These are phyloP conservation scores for Tribolium madens DNA, from an alignment of 1,140 invertebrate genomes.

Conservation along the genomic window DNA sequence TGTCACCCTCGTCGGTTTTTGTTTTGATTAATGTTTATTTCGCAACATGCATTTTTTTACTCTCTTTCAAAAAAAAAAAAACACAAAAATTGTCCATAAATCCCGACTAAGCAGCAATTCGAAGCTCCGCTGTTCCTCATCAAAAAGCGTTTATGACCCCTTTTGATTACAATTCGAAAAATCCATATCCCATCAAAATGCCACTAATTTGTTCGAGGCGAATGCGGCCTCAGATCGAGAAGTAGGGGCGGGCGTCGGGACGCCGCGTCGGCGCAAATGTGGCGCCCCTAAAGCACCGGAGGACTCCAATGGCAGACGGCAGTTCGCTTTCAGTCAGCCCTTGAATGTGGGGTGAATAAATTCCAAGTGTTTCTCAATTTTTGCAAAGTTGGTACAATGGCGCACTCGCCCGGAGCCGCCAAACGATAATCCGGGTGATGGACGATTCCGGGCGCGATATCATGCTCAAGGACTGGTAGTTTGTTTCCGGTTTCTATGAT, in stretches of 20 bases:
- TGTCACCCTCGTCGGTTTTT: conserved; percentile 53
- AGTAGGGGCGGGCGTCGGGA: conserved; percentile 59
- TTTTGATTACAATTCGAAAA: conserved; percentile 64
- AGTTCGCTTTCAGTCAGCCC: conserved; percentile 55
- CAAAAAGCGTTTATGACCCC: conserved; percentile 49
- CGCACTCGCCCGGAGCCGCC: neutral
- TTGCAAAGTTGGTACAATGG: neutral
- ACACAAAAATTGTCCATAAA: neutral
- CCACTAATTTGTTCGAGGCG: conserved; percentile 65
- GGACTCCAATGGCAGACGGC: conserved; percentile 61
- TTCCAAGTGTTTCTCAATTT: neutral
- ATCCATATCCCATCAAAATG: conserved; percentile 65
- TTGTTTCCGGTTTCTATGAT: conserved; percentile 8
- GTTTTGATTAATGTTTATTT: conserved; percentile 50
- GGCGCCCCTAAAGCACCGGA: conserved; percentile 46
- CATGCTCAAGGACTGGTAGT: conserved; percentile 29
- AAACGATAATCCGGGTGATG: neutral
- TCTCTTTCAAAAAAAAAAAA: neutral
- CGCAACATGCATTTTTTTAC: neutral
- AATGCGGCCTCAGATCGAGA: conserved; percentile 60
- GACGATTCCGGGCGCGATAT: conserved; percentile 3
- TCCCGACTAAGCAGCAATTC: neutral
- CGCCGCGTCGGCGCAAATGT: conserved; percentile 52
- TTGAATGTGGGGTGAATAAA: conserved; percentile 50
- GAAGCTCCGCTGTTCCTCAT: conserved; percentile 14